Evolutionary conservation across 2,797 vertebrate genomes (phyloP).

Genomic region (Hoplostethus mediterraneus): DNA sequence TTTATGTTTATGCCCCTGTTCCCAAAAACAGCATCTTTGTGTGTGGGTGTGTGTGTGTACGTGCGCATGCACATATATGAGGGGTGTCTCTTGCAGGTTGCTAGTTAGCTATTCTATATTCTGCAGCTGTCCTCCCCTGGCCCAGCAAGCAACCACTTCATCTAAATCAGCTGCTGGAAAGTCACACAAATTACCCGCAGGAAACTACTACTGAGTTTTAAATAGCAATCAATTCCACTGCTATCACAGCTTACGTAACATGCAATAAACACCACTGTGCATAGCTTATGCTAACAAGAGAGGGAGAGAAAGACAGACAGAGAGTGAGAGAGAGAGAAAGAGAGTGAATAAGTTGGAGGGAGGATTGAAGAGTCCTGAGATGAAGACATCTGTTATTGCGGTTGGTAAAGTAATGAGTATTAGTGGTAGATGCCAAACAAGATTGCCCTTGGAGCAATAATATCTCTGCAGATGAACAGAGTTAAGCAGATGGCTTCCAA

Average conservation of each 20-base stretch:
- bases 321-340: slow-evolving; percentile 42
- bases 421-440: slow-evolving; percentile 45
- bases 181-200: slow-evolving; percentile 88
- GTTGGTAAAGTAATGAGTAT: slow-evolving; percentile 56
- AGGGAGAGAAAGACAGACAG: slow-evolving; percentile 39
- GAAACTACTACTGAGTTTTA: slow-evolving; percentile 89
- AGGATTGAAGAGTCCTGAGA: slow-evolving; percentile 38
- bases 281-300: slow-evolving; percentile 67
- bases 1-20: no score
- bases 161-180: slow-evolving; percentile 92
- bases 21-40: no score
- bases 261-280: slow-evolving; percentile 81
- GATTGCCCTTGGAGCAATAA: slow-evolving; percentile 52
- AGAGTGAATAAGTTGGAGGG: slow-evolving; percentile 24
- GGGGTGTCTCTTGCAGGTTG: slow-evolving; percentile 47
- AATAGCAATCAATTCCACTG: slow-evolving; percentile 92
- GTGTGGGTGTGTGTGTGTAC: no score
- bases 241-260: slow-evolving; percentile 86
- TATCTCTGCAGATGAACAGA: slow-evolving; percentile 36
- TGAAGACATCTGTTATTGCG: slow-evolving; percentile 58
- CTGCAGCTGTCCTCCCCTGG: slow-evolving; percentile 85
- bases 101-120: slow-evolving; percentile 55
- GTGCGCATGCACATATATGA: background rate
- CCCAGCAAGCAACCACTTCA: slow-evolving; percentile 91
- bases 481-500: slow-evolving; percentile 26